Evolutionary conservation across 2,113 vertebrate species (phyloP), one percentile per base, ranked within the genome.

Genomic region (Calyptomena viridis): DNA sequence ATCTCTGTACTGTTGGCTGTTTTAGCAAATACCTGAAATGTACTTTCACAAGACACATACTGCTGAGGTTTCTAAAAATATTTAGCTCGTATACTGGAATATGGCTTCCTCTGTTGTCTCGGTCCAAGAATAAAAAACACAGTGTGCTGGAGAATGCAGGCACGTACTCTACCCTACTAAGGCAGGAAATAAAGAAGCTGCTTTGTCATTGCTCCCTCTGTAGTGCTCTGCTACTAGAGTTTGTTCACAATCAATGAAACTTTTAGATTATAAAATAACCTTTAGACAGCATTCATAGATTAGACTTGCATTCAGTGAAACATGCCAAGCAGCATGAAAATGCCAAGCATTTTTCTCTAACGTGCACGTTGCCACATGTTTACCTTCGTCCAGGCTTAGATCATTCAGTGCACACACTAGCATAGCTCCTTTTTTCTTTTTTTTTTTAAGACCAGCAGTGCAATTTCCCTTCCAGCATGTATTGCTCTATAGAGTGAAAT

Each of bases 161-260:
- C 90, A 50, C 0, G 1, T 63, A 2, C 69, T 78, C 35, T 77
- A 28, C 31, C 24, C 46, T 67, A 42, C 46, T 12, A 6, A 39
- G 68, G 77, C 87, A 94, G 91, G 87, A 95, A 89, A 89, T 68
- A 50, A 25, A 66, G 63, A 9, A 67, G 77, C 74, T 84, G 93
- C 81, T 87, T 74, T 66, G 50, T 79, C 93, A 79, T 8, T 87
- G 81, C 94, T 91, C 87, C 84, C 89, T 95, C 77, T 95, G 80
- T 50, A 68, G 88, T 42, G 72, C 52, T 75, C 47, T 4, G 18
- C 12, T 12, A 6, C 46, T 62, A 6, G 14, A 46, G 23, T 52
- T 74, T 30, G 53, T 60, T 56, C 42, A 18, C 72, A 25, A 37
- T 6, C 64, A 42, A 5, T 3, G 1, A 89, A 89, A 82, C 58